Evolutionary conservation across 2,113 vertebrate genomes (phyloP).

Genomic region (Hippopotamus amphibius): DNA sequence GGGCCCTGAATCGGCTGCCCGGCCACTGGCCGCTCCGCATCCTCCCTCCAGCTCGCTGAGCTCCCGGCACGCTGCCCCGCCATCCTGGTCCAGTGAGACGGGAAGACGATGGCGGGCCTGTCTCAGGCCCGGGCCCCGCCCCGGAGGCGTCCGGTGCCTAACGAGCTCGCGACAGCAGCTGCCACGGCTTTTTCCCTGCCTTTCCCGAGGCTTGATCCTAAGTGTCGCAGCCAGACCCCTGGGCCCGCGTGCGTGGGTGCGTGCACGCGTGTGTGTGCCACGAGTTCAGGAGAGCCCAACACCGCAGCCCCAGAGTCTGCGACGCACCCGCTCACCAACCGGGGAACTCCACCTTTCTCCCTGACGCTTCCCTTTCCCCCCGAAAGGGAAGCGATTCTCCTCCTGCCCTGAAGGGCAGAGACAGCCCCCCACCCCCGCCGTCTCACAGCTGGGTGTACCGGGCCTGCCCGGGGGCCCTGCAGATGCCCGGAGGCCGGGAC

Average conservation of each 20-base stretch:
- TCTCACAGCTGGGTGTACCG: neutral
- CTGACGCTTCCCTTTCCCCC: neutral
- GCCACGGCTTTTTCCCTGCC: neutral
- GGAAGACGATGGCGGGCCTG: rapidly evolving
- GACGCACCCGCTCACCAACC: rapidly evolving
- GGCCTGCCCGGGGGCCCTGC: neutral
- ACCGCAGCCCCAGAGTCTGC: neutral
- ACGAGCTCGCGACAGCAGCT: rapidly evolving
- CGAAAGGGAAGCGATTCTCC: neutral
- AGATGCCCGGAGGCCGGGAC: too few species aligned
- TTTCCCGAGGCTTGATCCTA: neutral
- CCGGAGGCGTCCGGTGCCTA: rapidly evolving
- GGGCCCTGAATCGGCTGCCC: neutral
- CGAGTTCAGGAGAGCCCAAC: neutral
- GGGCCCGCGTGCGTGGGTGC: rapidly evolving
- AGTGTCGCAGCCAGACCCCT: neutral
- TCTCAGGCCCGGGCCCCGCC: too few species aligned
- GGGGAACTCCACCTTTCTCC: neutral
- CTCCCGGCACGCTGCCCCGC: neutral
- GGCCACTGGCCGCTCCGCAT: too few species aligned
- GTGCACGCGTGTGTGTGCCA: neutral
- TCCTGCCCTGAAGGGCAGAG: neutral
- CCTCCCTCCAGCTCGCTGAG: neutral
- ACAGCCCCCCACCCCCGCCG: too few species aligned
- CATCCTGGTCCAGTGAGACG: neutral